phyloP scores from a whole-genome alignment of 2,888 invertebrate species.

The Agrotis exclamationis region DNA sequence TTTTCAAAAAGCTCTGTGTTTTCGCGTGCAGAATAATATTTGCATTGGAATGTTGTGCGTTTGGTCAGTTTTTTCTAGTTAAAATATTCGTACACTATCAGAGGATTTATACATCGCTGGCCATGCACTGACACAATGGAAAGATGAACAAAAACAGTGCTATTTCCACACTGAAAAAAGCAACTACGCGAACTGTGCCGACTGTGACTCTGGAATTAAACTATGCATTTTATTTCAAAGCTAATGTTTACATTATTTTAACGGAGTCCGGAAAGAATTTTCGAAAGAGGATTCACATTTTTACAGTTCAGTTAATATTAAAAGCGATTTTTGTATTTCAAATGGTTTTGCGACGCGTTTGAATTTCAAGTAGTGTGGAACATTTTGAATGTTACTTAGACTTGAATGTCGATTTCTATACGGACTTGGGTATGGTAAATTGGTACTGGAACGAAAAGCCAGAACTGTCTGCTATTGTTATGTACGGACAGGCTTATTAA shows the following conservation, averaged over 20 bases:
- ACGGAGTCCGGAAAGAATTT: constrained; percentile 23
- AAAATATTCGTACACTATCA: constrained; percentile 84
- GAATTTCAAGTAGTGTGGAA: constrained; percentile 30
- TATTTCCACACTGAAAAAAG: constrained; percentile 74
- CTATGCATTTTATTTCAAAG: constrained; percentile 54
- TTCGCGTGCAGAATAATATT: constrained; percentile 66
- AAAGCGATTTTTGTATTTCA: constrained; percentile 17
- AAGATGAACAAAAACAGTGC: constrained; percentile 85
- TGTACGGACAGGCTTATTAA: constrained; percentile 24
- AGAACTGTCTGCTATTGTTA: constrained; percentile 28
- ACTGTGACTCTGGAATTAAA: constrained; percentile 63
- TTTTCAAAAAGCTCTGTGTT: constrained; percentile 32
- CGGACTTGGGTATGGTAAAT: constrained; percentile 33
- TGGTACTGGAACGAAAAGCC: constrained; percentile 33
- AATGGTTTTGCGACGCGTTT: constrained; percentile 16
- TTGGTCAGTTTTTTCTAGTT: constrained; percentile 77
- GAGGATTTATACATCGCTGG: constrained; percentile 87
- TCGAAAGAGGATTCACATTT: constrained; percentile 8
- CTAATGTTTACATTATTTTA: constrained; percentile 61
- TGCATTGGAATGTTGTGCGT: constrained; percentile 70
- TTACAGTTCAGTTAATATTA: constrained; percentile 5
- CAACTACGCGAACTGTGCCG: constrained; percentile 65
- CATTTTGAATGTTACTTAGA: constrained; percentile 19
- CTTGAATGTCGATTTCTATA: constrained; percentile 18
- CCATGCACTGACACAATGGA: constrained; percentile 82